These are phyloP conservation scores for Sminthurides aquaticus DNA, from an alignment of 2,888 invertebrate genomes.

Conservation along the genomic window DNA sequence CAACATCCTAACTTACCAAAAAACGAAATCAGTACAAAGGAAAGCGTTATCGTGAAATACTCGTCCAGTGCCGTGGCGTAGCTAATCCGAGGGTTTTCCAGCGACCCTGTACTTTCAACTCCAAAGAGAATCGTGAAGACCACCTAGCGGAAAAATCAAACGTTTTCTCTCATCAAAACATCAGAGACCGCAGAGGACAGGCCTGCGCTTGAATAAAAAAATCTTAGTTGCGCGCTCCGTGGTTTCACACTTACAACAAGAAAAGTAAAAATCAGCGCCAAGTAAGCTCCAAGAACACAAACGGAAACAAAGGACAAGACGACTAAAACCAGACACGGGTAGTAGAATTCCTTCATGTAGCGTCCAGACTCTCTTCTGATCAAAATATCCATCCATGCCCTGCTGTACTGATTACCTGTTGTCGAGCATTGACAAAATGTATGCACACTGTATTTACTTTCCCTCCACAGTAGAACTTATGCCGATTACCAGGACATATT, in stretches of 20 bases:
- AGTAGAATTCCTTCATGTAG: neutral
- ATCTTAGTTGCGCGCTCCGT: too few relatives aligned
- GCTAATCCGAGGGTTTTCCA: neutral
- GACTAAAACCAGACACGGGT: neutral
- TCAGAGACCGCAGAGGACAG: too few relatives aligned
- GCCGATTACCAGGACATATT: too few relatives aligned
- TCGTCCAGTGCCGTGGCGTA: slow-evolving; percentile 4
- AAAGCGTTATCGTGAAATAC: neutral
- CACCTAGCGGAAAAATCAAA: too few relatives aligned
- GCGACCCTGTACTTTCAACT: neutral
- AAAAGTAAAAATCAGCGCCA: neutral
- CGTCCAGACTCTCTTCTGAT: neutral
- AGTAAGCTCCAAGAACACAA: neutral
- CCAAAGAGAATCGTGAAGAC: neutral
- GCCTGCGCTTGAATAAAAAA: too few relatives aligned
- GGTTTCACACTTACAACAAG: neutral
- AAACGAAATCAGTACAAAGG: neutral
- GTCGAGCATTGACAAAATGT: too few relatives aligned
- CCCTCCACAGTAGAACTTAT: too few relatives aligned
- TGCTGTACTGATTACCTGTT: neutral
- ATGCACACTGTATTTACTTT: too few relatives aligned
- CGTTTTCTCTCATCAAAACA: too few relatives aligned
- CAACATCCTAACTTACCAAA: neutral
- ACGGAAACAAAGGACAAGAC: neutral
- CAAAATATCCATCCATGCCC: neutral